Base-by-base conservation (phyloP, 92 coral and sea anemone species). In the Porites lobata region DNA sequence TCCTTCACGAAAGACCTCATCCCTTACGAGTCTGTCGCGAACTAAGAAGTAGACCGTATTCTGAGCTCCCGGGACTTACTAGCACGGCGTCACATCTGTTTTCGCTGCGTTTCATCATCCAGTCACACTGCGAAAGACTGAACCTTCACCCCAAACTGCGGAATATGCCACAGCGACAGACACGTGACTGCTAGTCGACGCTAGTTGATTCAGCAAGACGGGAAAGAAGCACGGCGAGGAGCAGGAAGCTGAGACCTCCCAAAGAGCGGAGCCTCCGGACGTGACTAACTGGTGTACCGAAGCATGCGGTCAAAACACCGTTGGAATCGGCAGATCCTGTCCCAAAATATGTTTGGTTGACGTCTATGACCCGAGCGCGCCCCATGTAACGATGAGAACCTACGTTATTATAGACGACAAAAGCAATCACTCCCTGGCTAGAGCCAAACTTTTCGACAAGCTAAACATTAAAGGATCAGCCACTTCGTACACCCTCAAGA, bases 221-320 rank as follows among this genome's bases (percentile, higher is more conserved):
- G 26, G 26, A 24, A 24, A 24, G 71, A 0, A 71, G 1, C 12
- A 61, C 1, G 1, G 1, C 4, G 13, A 7, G 56, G 78, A 38
- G 19, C 71, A 0, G 19, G 19, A 13, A 18, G 80, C 63, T 19
- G 76, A 59, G 67, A 83, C 66, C 64, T 75, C 53, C 63, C 89
- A 92, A 14, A 92, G 94, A 71, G 78, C 54, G 94, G 94, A 91
- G 94, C 14, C 89, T 8, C 24, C 17, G n/a, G 61, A 82, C 1
- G 20, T 82, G 0, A 50, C 79, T 22, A 5, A 73, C 8, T 65
- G 51, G 1, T 91, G 94, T 86, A 91, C 94, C 7, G 67, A 91
- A 58, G 65, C 88, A 20, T 82, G 92, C 38, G 75, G 81, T 14
- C 26, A 24, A 24, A 58, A 22, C n/a, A 69, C 32, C 22, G 8